Evolutionary conservation across 2,888 invertebrate genomes (phyloP).

Genomic region (Heliconius ethilla): DNA sequence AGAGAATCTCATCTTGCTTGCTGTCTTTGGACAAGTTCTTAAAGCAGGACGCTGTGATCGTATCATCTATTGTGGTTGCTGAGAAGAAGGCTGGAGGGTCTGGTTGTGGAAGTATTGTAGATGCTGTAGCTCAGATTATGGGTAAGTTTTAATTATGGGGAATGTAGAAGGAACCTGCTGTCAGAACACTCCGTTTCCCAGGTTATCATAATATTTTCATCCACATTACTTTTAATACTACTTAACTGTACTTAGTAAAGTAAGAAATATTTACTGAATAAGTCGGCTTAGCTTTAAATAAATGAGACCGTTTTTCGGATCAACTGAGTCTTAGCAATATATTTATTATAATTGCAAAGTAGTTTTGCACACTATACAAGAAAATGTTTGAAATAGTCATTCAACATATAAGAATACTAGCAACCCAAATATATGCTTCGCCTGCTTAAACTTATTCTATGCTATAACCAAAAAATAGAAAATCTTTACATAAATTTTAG

Average conservation of each 20-base stretch:
- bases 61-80: constrained; percentile 93
- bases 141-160: constrained; percentile 58
- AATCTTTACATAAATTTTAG: too few species aligned
- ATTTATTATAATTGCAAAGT: constrained; percentile 17
- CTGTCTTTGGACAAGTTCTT: constrained; percentile 88
- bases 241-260: constrained; percentile 3
- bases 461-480: too few species aligned
- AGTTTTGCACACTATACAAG: neutral
- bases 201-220: neutral
- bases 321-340: neutral
- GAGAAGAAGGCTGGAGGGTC: constrained; percentile 86
- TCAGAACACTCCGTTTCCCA: too few species aligned
- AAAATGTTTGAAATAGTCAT: neutral
- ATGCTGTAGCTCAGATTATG: constrained; percentile 87
- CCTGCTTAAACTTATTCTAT: too few species aligned
- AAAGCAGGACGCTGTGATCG: constrained; percentile 85
- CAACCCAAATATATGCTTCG: too few species aligned
- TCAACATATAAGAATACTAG: too few species aligned
- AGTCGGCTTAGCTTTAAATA: constrained; percentile 15
- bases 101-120: constrained; percentile 85
- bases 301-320: neutral
- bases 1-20: constrained; percentile 91
- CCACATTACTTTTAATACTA: neutral
- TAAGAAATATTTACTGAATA: neutral
- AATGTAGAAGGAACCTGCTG: too few species aligned